Evolutionary conservation across 2,888 invertebrate genomes (phyloP).

Genomic region (Monochamus alternatus): DNA sequence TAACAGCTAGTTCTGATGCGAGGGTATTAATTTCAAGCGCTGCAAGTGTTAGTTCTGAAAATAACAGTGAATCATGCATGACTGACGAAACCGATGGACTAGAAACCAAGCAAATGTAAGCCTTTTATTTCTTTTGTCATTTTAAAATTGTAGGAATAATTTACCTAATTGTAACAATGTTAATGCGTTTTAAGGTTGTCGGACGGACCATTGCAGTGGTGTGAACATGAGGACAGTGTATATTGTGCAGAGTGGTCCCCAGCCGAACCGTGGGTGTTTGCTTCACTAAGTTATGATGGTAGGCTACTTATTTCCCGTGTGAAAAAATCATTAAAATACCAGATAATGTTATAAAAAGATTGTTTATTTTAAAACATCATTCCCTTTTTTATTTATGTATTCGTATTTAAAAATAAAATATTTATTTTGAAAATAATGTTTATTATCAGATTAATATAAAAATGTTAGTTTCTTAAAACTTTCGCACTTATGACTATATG

Average conservation of each 20-base stretch:
- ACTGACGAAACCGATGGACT: slow-evolving; percentile 71
- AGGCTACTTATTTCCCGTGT: slow-evolving; percentile 93
- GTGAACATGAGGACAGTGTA: slow-evolving; percentile 98
- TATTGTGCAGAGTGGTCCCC: slow-evolving; percentile 98
- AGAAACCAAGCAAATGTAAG: slow-evolving; percentile 73
- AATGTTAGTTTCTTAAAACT: too few species aligned
- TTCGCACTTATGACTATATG: too few species aligned
- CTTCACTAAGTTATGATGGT: slow-evolving; percentile 98
- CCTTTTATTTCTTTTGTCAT: slow-evolving; percentile 29
- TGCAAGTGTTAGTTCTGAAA: slow-evolving; percentile 90
- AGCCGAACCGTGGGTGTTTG: slow-evolving; percentile 99
- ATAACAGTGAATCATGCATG: slow-evolving; percentile 73
- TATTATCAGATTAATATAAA: too few species aligned
- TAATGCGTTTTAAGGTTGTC: slow-evolving; percentile 73
- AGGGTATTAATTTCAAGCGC: slow-evolving; percentile 91
- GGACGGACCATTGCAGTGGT: slow-evolving; percentile 92
- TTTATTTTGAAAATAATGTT: too few species aligned
- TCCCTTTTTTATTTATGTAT: slow-evolving; percentile 1
- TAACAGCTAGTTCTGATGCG: slow-evolving; percentile 96
- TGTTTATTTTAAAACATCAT: neutral
- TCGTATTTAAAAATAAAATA: neutral
- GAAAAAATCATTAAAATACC: slow-evolving; percentile 95
- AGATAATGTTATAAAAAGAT: slow-evolving; percentile 83
- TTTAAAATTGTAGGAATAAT: too few species aligned
- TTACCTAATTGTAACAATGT: too few species aligned